A percentile compares a stretch with the other conserved stretches of the same genome.
These are phyloP conservation scores for Leiothrix lutea DNA, from an alignment of 2,113 vertebrate species.

Conservation along the genomic window DNA sequence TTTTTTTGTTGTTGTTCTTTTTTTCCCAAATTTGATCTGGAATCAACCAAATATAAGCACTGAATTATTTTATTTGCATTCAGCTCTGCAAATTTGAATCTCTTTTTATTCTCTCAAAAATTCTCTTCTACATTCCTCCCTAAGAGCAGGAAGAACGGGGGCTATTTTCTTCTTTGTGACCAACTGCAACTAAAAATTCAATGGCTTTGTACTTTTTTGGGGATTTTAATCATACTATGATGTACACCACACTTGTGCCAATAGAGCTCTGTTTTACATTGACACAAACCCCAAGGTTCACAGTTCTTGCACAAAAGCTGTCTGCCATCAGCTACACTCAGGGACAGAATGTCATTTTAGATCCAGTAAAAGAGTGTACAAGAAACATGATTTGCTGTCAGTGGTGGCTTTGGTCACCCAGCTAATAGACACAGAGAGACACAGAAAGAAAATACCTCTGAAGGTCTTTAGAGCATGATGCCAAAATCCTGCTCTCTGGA, in stretches of 20 bases:
- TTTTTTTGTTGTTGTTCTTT: background rate
- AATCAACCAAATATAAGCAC: background rate
- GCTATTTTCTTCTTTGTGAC: background rate
- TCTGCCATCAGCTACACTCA: background rate
- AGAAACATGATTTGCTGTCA: background rate
- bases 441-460: background rate
- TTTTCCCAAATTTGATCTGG: background rate
- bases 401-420: background rate
- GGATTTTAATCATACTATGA: background rate
- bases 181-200: background rate
- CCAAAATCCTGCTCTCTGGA: background rate
- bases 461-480: background rate
- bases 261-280: background rate
- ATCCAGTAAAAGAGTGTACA: background rate
- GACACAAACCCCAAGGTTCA: background rate
- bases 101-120: background rate
- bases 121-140: background rate
- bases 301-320: too few relatives aligned
- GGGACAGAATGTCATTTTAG: background rate
- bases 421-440: background rate
- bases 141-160: background rate
- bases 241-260: background rate
- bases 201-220: background rate
- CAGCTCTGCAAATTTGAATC: background rate
- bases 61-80: background rate